Evolutionary conservation across 1,140 invertebrate species (phyloP).

Genomic region (Lepidurus couesii): DNA sequence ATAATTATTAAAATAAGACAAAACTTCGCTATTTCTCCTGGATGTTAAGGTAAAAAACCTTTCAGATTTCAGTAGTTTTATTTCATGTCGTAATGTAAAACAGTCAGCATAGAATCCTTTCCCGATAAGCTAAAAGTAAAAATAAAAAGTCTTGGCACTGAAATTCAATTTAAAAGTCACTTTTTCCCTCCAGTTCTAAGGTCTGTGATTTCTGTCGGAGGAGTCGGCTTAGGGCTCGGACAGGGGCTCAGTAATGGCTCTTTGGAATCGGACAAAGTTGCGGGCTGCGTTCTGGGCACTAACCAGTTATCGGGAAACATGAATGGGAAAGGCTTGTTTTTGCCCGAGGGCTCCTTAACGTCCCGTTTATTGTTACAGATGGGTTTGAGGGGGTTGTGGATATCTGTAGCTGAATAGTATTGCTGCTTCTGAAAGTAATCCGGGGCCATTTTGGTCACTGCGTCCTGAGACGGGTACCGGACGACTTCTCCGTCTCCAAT

Average conservation of each 20-base stretch:
- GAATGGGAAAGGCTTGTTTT: background rate
- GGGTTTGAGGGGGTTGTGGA: background rate
- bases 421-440: conserved; percentile 10
- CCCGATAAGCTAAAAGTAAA: too few relatives aligned
- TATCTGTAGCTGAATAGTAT: conserved; percentile 7
- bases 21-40: too few relatives aligned
- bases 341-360: background rate
- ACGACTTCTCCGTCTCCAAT: conserved; percentile 5
- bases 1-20: too few relatives aligned
- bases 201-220: background rate
- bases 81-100: too few relatives aligned
- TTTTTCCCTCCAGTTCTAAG: background rate
- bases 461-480: background rate
- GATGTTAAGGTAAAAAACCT: too few relatives aligned
- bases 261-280: background rate
- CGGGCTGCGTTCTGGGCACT: background rate
- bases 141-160: background rate
- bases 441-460: conserved; percentile 20
- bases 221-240: background rate
- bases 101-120: too few relatives aligned
- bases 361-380: background rate
- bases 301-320: conserved; percentile 17
- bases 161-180: background rate
- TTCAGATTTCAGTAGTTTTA: too few relatives aligned
- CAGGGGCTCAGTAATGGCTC: background rate